Conservation (phyloP, 2,797 vertebrate species). For the Aeoliscus strigatus region DNA sequence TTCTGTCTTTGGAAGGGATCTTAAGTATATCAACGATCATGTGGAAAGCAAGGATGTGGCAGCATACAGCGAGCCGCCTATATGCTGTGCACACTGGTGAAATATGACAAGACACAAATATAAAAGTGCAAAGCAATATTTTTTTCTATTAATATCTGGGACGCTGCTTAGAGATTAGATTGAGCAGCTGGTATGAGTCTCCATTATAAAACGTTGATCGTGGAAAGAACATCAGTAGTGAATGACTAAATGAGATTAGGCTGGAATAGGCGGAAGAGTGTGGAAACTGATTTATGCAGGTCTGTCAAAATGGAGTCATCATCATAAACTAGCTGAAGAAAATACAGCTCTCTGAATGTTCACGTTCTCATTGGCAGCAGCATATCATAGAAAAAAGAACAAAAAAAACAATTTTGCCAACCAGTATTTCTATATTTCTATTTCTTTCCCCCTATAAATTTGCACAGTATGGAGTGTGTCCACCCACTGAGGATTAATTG, state of each 20-base stretch:
- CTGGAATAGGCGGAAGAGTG: constrained; percentile 63
- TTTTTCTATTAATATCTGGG: constrained; percentile 26
- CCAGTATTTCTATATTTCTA: too few species aligned
- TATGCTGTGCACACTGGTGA: not conserved
- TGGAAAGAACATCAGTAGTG: constrained; percentile 71
- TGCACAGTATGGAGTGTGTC: too few species aligned
- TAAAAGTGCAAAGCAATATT: constrained; percentile 6
- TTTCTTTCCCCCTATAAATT: too few species aligned
- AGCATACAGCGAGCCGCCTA: not conserved
- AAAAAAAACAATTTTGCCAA: too few species aligned
- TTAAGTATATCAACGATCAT: constrained; percentile 1
- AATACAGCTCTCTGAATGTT: constrained; percentile 29
- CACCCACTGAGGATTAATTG: too few species aligned
- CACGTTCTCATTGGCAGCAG: constrained; percentile 18
- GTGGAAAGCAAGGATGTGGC: not conserved
- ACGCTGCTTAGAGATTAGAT: constrained; percentile 52
- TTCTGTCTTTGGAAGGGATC: constrained; percentile 1
- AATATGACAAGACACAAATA: constrained; percentile 4
- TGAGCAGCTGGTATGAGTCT: constrained; percentile 53
- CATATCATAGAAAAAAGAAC: not conserved
- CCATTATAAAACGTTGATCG: constrained; percentile 66
- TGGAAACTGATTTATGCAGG: constrained; percentile 55
- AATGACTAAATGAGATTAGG: constrained; percentile 68
- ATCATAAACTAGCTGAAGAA: constrained; percentile 37
- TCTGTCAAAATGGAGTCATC: constrained; percentile 45